Conservation (phyloP, 2,888 invertebrate genomes). For the Smittia sp. region DNA sequence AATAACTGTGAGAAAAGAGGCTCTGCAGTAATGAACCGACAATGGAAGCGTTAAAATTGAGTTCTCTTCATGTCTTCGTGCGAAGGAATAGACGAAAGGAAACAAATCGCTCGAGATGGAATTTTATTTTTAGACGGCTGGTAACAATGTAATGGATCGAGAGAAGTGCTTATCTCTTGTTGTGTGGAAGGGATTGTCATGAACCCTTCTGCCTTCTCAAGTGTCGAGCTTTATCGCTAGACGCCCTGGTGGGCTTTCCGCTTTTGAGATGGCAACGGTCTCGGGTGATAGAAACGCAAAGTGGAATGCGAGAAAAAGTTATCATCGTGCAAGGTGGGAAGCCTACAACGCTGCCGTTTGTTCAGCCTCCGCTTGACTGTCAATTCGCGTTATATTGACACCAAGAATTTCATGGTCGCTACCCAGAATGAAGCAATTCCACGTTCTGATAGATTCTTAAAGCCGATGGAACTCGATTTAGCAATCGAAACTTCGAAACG, state of each 20-base stretch:
- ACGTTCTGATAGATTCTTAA: too few relatives aligned
- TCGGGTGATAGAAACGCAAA: background rate
- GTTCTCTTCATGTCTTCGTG: background rate
- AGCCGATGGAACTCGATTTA: background rate
- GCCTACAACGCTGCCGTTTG: too few relatives aligned
- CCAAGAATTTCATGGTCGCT: too few relatives aligned
- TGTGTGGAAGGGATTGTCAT: background rate
- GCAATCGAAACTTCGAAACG: background rate
- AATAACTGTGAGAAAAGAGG: constrained; percentile 17
- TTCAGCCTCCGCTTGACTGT: too few relatives aligned
- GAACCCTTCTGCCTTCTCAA: background rate
- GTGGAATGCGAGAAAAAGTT: background rate
- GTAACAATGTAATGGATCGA: constrained; percentile 14
- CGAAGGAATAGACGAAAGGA: background rate
- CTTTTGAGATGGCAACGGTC: background rate
- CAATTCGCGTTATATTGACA: too few relatives aligned
- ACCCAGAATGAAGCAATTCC: too few relatives aligned
- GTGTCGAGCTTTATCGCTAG: background rate
- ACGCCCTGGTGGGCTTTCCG: constrained; percentile 4
- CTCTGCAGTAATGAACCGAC: background rate
- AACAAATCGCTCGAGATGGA: background rate
- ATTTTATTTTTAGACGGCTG: constrained; percentile 7
- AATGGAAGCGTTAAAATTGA: constrained; percentile 22
- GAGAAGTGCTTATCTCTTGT: background rate
- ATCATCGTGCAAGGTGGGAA: too few relatives aligned